These are phyloP conservation scores for Hemibagrus wyckioides DNA, from an alignment of 2,113 vertebrate genomes.

Conservation along the genomic window DNA sequence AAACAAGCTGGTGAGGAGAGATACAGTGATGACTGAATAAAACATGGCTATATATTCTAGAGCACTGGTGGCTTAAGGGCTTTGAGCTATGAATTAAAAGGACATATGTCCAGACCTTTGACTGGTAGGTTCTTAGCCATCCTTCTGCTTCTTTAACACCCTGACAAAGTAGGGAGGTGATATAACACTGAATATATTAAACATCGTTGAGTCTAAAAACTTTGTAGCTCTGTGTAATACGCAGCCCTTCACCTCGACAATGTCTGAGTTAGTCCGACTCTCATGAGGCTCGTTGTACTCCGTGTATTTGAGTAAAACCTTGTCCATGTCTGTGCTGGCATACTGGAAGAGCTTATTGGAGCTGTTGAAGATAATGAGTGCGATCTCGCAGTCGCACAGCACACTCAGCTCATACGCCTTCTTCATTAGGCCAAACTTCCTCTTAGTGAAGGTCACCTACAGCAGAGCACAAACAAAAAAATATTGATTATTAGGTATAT, in stretches of 20 bases:
- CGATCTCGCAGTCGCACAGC: conserved; percentile 98
- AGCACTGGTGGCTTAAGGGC: not conserved
- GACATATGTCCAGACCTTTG: not conserved
- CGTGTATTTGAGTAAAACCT: conserved; percentile 96
- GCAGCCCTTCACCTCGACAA: conserved; percentile 87
- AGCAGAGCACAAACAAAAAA: conserved; percentile 20
- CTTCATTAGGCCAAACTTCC: conserved; percentile 99
- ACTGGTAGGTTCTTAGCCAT: not conserved
- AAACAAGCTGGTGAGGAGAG: not conserved
- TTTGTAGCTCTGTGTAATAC: not conserved
- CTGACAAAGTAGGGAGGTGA: not conserved
- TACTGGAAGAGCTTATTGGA: conserved; percentile 99
- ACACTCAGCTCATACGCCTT: conserved; percentile 98
- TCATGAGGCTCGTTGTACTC: conserved; percentile 97
- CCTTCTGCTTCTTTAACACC: not conserved
- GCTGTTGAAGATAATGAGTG: conserved; percentile 99
- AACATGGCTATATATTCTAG: not conserved
- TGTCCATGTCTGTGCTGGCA: conserved; percentile 98
- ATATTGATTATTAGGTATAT: not conserved
- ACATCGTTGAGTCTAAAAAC: not conserved
- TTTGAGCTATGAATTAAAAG: not conserved
- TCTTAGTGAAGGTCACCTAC: conserved; percentile 96
- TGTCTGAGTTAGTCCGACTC: conserved; percentile 97
- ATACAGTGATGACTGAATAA: not conserved
- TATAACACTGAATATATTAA: not conserved